These are phyloP conservation scores for Stictocephala bisonia DNA, from an alignment of 2,888 invertebrate genomes.

Conservation along the genomic window DNA sequence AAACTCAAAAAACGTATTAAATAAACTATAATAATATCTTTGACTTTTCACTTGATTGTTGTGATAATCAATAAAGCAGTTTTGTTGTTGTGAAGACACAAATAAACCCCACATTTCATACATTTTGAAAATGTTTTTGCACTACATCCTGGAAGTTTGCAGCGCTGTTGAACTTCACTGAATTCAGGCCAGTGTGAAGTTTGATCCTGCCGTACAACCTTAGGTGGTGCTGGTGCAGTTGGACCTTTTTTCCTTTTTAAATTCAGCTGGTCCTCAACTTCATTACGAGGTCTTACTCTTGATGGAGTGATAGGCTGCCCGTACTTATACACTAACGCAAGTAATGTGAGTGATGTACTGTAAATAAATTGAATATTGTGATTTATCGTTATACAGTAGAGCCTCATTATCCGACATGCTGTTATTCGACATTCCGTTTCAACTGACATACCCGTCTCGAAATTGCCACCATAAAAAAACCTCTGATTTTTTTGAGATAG, in stretches of 20 bases:
- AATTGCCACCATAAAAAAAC: no score
- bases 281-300: neutral
- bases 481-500: no score
- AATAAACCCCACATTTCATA: constrained; percentile 41
- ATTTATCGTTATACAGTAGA: no score
- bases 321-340: no score
- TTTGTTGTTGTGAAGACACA: constrained; percentile 25
- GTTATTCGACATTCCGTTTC: no score
- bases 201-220: constrained; percentile 35
- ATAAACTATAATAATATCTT: no score
- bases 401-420: no score
- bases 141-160: constrained; percentile 44
- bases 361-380: no score
- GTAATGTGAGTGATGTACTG: no score
- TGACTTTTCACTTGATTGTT: no score
- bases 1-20: no score
- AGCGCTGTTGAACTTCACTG: constrained; percentile 28
- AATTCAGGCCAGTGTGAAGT: constrained; percentile 43
- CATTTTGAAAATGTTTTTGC: constrained; percentile 34
- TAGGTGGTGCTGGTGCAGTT: constrained; percentile 35
- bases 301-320: neutral
- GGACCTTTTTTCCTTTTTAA: constrained; percentile 8
- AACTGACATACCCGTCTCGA: no score
- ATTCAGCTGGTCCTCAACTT: constrained; percentile 2
- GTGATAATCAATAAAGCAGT: neutral